Conservation (phyloP, 2,888 invertebrate genomes). For the Saturnia pavonia region DNA sequence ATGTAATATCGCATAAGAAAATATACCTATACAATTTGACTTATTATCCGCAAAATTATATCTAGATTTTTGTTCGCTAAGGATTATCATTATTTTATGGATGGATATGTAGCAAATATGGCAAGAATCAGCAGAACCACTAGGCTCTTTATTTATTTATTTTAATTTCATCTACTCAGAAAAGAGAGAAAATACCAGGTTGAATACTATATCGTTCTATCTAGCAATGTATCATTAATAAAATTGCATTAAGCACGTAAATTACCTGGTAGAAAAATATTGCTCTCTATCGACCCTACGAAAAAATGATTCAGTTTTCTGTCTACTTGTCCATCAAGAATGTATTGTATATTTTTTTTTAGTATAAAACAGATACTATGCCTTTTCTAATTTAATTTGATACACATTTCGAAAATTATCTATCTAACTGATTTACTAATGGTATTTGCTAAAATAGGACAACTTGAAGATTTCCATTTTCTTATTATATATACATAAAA, state of each 20-base stretch:
- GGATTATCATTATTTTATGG: constrained; percentile 68
- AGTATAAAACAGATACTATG: constrained; percentile 60
- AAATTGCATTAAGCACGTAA: constrained; percentile 71
- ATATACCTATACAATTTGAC: constrained; percentile 64
- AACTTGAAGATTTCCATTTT: constrained; percentile 75
- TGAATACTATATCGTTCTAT: constrained; percentile 62
- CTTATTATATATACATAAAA: constrained; percentile 53
- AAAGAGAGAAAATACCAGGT: constrained; percentile 69
- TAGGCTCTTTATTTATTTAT: constrained; percentile 49
- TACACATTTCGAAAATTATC: constrained; percentile 76
- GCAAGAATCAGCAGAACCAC: constrained; percentile 70
- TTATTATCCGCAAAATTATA: constrained; percentile 64
- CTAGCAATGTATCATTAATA: constrained; percentile 59
- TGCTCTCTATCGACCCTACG: constrained; percentile 68
- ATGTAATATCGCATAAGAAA: constrained; percentile 70
- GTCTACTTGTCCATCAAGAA: constrained; percentile 57
- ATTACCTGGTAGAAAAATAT: constrained; percentile 74
- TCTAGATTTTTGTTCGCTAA: constrained; percentile 65
- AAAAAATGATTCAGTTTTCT: constrained; percentile 69
- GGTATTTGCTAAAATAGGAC: constrained; percentile 80
- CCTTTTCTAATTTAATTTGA: constrained; percentile 65
- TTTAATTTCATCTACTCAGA: constrained; percentile 67
- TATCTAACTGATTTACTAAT: constrained; percentile 76
- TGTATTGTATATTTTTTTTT: constrained; percentile 48
- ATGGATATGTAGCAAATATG: constrained; percentile 75